Base-by-base conservation (phyloP, 1,140 invertebrate species). In the Diabrotica virgifera region DNA sequence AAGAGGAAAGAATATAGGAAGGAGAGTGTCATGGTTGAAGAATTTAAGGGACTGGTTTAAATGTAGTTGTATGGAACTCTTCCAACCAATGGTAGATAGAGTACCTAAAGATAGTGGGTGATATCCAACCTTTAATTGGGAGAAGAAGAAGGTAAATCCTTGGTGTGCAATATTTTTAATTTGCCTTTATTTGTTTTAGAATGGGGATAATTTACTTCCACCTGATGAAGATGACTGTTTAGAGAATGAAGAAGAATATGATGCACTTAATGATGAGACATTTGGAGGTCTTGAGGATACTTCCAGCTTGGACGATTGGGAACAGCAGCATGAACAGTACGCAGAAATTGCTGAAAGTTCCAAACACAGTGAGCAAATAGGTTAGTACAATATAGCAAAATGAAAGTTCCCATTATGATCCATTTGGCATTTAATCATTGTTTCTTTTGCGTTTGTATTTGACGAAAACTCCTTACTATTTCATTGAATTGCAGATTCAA, bases 251-350 rank as follows among this genome's bases (percentile, higher is more conserved):
- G 90, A 91, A 66, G 91, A 93, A 72, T 94, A 94, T 80, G 92
- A 95, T 84, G 89, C 92, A 0, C 83, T 94, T 62, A 95, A 95
- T 76, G 91, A 94, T 82, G 92, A 95, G 80, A 95, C 93, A 2
- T 95, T 95, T 81, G 92, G 92, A 50, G 85, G 86, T 55, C 87
- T 89, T 67, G 84, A 85, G 76, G 77, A 84, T 65, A 76, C 74
- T 6, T 68, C 70, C 40, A 67, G 66, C 63, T 68, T 75, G 62
- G 86, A 86, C 63, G 90, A 91, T 77, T 92, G 90, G 90, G 89
- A 92, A 77, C 82, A 86, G 68, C 82, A 87, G 67, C 87, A 88
- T 78, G 85, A 88, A 68, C 85, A 88, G 72, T 80, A 88, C 74
- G 85, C 86, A 3, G 82, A 87, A 76, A 81, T 85, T 61, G 81